Evolutionary conservation across 2,797 vertebrate genomes (phyloP), one percentile per base, ranked within the genome.

Genomic region (Pogonophryne albipinna): DNA sequence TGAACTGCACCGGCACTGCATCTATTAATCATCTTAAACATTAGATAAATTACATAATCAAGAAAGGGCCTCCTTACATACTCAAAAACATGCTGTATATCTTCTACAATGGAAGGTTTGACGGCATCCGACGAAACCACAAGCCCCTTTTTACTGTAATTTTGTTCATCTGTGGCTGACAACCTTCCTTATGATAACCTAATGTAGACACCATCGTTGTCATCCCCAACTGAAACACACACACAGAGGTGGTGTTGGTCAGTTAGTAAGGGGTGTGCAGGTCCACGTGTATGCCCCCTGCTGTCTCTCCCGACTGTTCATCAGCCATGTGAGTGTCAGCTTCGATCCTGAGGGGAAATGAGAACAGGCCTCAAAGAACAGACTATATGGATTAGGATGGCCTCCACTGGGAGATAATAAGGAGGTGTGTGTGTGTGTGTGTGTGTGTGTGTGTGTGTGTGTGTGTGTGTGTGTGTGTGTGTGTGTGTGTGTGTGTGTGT

Each of bases 261-360:
- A 64, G 51, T 85, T 64, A 68, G 42, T 72, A n/a, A 20, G 53
- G 55, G 59, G 52, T 49, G 63, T 20, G 19, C 41, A 2, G 27
- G 34, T 74, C 80, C 62, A 64, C 2, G 41, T 71, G 63, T 55
- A 53, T 4, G 23, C 74, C 68, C 72, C 73, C 72, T 49, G 70
- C 71, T 71, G 74, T 78, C 79, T 80, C 63, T 73, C 57, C 82
- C 14, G 47, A 45, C 84, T 66, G 69, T 78, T 89, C 85, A 85
- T 87, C 88, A 85, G 82, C 66, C 58, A 12, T 46, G 74, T 82
- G 80, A 52, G 72, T 75, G 80, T 88, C 62, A 50, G 65, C 69
- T 91, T 92, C 85, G 78, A 90, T 91, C 87, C 71, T 67, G 77
- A 79, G 79, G 87, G 92, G 91, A 92, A 91, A 92, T 91, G 85